Evolutionary conservation across 2,888 invertebrate species (phyloP), one percentile per base, ranked within the genome.

Genomic region (Tenthredo livida): DNA sequence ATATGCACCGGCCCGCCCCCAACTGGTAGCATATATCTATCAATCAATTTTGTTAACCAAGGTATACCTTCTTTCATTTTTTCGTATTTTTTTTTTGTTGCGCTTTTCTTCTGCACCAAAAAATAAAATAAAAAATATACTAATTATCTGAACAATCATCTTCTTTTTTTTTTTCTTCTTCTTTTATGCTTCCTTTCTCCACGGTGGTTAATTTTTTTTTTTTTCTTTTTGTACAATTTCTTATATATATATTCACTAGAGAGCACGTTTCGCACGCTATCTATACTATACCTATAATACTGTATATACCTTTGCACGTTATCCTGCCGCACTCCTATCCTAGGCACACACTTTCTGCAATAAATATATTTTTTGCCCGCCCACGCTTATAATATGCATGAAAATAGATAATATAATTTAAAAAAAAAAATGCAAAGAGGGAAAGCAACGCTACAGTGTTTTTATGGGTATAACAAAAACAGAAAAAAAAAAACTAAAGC

Each of bases 1-100:
- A 93, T 87, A 91, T 92, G 91, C 93, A 92, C 89, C 92, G 92
- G 87, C 90, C 91, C 89, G 91, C 90, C 88, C 90, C 91, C 87
- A 91, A 92, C 90, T 93, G 93, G 93, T 93, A 93, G 90, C 80
- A 84, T 83, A 84, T 83, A 33, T 29, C 43, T 17, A 80, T 58
- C 21, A n/a, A 47, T 83, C 70, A 50, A 67, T 43, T 83, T 47
- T 15, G 29, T 33, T 37, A 85, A 85, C 75, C 78, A 84, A 84
- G 84, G 84, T 84, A 84, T 54, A 29, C n/a, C 54, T 75, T 80
- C n/a, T 50, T 50, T 5, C 7, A 25, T 77, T 43, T 61, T 61
- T 77, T 43, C 43, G n/a, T 29, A 29, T 61, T 25, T 7, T 12
- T 7, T 29, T 21, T 65, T 84, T 33, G 65, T 9, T 77, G 0